phyloP scores from a whole-genome alignment of 2,113 vertebrate genomes.

The Excalfactoria chinensis region DNA sequence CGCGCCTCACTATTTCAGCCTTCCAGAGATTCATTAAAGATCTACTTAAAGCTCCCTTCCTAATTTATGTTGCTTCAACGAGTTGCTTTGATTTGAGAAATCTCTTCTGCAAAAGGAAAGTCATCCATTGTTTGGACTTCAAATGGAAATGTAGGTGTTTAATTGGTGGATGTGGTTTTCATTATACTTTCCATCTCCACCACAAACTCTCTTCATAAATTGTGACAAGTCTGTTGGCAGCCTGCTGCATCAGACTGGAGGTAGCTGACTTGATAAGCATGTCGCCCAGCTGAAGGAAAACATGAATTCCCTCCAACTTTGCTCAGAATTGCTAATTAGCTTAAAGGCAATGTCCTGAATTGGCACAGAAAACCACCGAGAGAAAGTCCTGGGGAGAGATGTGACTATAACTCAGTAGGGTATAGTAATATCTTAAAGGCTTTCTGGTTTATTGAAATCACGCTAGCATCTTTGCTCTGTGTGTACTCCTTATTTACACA shows the following conservation, averaged over 20 bases:
- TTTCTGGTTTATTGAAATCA: constrained; percentile 20
- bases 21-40: constrained; percentile 49
- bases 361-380: neutral
- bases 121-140: constrained; percentile 27
- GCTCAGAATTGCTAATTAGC: constrained; percentile 40
- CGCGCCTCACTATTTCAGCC: neutral
- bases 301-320: constrained; percentile 44
- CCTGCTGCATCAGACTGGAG: constrained; percentile 38
- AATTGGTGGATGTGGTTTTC: constrained; percentile 56
- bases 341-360: neutral
- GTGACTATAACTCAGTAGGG: neutral
- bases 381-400: neutral
- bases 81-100: constrained; percentile 49
- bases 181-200: constrained; percentile 10
- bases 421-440: neutral
- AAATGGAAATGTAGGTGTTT: constrained; percentile 59
- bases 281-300: neutral
- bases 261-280: constrained; percentile 42
- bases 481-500: constrained; percentile 21
- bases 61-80: constrained; percentile 36
- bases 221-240: constrained; percentile 52
- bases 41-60: constrained; percentile 35
- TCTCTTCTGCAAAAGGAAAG: constrained; percentile 36
- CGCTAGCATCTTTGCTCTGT: constrained; percentile 7
- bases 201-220: constrained; percentile 44